Evolutionary conservation across 2,797 vertebrate genomes (phyloP).

Genomic region (Chelon labrosus): DNA sequence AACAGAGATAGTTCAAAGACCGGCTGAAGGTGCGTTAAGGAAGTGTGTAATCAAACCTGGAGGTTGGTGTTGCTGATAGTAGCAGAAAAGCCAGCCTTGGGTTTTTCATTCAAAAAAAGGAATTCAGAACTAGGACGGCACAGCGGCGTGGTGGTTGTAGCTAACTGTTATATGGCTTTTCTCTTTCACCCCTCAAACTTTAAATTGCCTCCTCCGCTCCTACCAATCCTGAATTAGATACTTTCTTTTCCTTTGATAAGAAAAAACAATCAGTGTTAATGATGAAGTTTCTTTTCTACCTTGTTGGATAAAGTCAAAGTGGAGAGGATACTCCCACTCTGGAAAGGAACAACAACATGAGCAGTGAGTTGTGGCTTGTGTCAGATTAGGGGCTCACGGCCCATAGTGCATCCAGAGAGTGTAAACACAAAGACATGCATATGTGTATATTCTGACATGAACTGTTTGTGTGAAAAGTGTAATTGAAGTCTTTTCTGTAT

Average conservation of each 20-base stretch:
- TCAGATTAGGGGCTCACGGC: too few species aligned
- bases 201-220: slow-evolving; percentile 20
- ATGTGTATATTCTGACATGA: too few species aligned
- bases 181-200: slow-evolving; percentile 16
- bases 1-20: slow-evolving; percentile 52
- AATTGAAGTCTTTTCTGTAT: too few species aligned
- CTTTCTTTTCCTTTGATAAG: slow-evolving; percentile 17
- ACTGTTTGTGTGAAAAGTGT: too few species aligned
- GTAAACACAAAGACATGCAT: too few species aligned
- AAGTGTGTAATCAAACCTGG: slow-evolving; percentile 42
- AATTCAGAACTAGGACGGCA: neutral
- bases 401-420: too few species aligned
- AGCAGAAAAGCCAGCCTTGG: slow-evolving; percentile 27
- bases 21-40: slow-evolving; percentile 38
- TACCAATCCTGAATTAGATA: neutral
- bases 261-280: slow-evolving; percentile 15
- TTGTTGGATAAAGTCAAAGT: slow-evolving; percentile 10
- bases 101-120: slow-evolving; percentile 4
- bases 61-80: slow-evolving; percentile 31
- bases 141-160: neutral
- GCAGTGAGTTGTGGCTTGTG: too few species aligned
- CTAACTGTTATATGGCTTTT: slow-evolving; percentile 16
- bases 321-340: neutral
- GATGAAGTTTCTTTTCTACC: neutral
- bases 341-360: neutral